These are phyloP conservation scores for Lagenorhynchus albirostris DNA, from an alignment of 2,113 vertebrate genomes.

Conservation along the genomic window DNA sequence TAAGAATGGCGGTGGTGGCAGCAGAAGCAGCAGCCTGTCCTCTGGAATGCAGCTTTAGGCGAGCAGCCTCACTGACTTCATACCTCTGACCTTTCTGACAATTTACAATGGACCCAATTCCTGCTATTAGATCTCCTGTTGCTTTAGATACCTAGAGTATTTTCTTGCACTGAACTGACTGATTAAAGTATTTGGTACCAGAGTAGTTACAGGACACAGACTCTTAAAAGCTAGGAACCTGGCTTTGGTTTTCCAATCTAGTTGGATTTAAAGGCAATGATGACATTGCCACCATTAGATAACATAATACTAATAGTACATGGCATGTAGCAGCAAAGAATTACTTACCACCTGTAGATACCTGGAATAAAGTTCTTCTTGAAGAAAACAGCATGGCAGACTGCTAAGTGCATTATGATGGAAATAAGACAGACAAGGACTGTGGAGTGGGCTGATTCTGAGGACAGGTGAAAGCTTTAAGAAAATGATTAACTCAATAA, in stretches of 20 bases:
- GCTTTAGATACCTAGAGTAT: neutral
- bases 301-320: neutral
- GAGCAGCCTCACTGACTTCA: neutral
- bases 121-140: neutral
- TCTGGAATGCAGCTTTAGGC: neutral
- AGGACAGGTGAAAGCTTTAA: neutral
- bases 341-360: neutral
- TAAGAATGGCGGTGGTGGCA: fast-evolving
- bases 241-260: neutral
- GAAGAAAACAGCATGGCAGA: neutral
- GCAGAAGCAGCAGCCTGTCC: neutral
- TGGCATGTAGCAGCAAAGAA: neutral
- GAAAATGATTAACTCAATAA: neutral
- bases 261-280: neutral
- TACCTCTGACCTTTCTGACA: neutral
- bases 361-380: neutral
- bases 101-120: neutral
- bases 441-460: neutral
- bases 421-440: neutral
- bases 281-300: neutral
- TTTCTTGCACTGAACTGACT: neutral
- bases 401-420: neutral
- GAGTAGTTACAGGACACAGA: neutral
- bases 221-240: neutral
- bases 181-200: neutral